These are phyloP conservation scores for Basileuterus tristriatus DNA, from an alignment of 2,797 vertebrate species.

Conservation along the genomic window DNA sequence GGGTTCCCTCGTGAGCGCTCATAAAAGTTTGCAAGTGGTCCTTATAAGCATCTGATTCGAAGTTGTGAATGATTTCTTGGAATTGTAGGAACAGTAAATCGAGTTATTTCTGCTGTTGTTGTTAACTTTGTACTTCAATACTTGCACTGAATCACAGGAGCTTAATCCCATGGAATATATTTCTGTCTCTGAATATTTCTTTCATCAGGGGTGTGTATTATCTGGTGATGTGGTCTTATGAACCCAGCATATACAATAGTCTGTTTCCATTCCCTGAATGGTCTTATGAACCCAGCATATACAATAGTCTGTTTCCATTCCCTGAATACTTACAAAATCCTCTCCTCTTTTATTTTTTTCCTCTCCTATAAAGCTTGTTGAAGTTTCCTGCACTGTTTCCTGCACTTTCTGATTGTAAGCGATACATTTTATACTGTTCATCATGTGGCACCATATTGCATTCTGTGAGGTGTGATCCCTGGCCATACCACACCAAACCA, in stretches of 20 bases:
- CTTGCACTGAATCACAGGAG: not conserved
- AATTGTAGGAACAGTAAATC: not conserved
- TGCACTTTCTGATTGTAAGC: not conserved
- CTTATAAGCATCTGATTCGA: not conserved
- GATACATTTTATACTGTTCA: not conserved
- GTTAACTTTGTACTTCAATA: not conserved
- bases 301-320: not conserved
- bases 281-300: not conserved
- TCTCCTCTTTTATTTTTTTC: not conserved
- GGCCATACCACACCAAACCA: not conserved
- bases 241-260: not conserved
- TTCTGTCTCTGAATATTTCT: not conserved
- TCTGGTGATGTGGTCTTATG: not conserved
- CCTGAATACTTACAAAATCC: not conserved
- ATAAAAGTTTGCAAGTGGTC: not conserved
- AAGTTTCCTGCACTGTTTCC: not conserved
- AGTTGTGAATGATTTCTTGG: not conserved
- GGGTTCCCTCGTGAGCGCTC: not conserved
- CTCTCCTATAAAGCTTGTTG: not conserved
- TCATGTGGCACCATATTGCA: not conserved
- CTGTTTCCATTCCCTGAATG: not conserved
- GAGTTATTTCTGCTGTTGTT: not conserved
- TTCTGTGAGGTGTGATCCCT: not conserved
- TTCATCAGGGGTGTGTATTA: not conserved
- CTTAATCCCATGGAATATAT: not conserved